phyloP scores from a whole-genome alignment of 2,113 vertebrate genomes.

The Orthonyx spaldingii region DNA sequence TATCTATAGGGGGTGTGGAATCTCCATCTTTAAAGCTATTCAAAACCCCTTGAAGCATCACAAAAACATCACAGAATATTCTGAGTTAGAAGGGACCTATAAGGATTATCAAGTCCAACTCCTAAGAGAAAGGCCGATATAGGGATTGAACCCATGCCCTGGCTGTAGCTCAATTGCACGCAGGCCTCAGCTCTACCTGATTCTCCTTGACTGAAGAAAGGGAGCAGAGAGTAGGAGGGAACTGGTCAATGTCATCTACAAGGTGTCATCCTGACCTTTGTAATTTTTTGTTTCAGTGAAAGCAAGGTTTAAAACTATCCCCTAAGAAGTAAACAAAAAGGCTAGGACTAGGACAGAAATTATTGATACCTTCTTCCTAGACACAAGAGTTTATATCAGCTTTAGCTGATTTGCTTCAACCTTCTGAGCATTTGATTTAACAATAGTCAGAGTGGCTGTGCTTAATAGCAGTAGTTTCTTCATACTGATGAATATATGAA shows the following conservation, averaged over 20 bases:
- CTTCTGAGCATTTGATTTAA: neutral
- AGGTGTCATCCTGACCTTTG: neutral
- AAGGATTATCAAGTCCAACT: neutral
- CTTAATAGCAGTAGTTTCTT: neutral
- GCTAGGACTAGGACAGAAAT: neutral
- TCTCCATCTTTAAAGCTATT: neutral
- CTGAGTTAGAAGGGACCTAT: too few species aligned
- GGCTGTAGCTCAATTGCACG: neutral
- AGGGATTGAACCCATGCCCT: neutral
- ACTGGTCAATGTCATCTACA: too few species aligned
- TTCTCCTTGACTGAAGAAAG: neutral
- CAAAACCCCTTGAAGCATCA: neutral
- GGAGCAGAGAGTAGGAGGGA: neutral
- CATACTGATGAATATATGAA: neutral
- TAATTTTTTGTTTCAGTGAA: neutral
- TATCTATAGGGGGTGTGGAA: neutral
- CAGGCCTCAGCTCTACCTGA: too few species aligned
- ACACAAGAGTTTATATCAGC: too few species aligned
- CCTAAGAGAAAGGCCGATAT: neutral
- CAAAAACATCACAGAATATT: neutral
- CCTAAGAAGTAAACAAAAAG: neutral
- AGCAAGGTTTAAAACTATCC: neutral
- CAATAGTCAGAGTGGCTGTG: neutral
- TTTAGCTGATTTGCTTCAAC: neutral
- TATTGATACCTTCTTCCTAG: neutral